Evolutionary conservation across 1,140 invertebrate species (phyloP).

Genomic region (Ladona fulva): DNA sequence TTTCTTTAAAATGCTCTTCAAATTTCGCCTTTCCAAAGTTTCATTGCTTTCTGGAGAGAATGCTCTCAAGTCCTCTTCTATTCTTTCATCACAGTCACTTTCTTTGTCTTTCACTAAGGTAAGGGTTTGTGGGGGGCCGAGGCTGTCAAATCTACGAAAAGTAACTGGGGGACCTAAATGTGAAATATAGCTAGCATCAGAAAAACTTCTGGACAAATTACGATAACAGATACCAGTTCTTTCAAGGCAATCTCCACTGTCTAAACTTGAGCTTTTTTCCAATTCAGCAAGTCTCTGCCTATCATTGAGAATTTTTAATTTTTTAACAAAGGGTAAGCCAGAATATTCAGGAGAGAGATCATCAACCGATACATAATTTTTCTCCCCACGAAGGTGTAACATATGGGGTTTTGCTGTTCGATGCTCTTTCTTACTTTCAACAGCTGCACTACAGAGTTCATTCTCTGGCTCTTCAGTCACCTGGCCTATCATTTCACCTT

Average conservation of each 20-base stretch:
- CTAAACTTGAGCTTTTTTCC: conserved; percentile 70
- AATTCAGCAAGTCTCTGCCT: conserved; percentile 74
- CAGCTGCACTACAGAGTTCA: not conserved
- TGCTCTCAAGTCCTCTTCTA: not conserved
- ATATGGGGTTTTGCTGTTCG: conserved; percentile 24
- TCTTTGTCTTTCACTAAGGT: not conserved
- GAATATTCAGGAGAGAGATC: conserved; percentile 81
- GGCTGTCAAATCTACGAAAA: not conserved
- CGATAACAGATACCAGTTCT: conserved; percentile 25
- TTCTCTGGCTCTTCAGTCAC: not conserved
- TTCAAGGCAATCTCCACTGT: conserved; percentile 42
- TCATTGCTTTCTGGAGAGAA: conserved; percentile 67
- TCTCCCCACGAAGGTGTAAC: conserved; percentile 34
- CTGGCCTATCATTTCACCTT: not conserved
- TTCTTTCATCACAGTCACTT: not conserved
- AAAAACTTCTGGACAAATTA: conserved; percentile 53
- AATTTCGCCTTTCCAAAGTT: conserved; percentile 65
- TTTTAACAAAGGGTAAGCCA: conserved; percentile 78
- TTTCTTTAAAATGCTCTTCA: conserved; percentile 79
- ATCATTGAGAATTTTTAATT: conserved; percentile 77
- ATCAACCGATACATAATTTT: conserved; percentile 69
- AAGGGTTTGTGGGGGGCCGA: not conserved
- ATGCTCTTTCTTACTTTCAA: not conserved
- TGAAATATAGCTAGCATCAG: conserved; percentile 42
- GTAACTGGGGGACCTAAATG: not conserved